Evolutionary conservation across 2,888 invertebrate species (phyloP).

Genomic region (Chirona hameri): DNA sequence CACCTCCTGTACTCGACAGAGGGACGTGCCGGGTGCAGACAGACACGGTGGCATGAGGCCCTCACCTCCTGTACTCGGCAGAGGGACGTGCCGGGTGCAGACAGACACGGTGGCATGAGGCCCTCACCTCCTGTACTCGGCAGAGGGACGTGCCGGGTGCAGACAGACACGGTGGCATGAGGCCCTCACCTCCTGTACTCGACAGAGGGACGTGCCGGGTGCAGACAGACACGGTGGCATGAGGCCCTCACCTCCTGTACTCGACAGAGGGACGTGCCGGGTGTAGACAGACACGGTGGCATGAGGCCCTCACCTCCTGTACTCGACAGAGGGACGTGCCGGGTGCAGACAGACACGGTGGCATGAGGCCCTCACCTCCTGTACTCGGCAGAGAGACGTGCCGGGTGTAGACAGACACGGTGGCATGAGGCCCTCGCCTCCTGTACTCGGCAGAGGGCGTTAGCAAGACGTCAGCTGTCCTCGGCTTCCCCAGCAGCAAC

Average conservation of each 20-base stretch:
- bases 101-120: not conserved
- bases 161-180: not conserved
- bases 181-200: too few relatives aligned
- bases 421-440: not conserved
- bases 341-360: conserved; percentile 33
- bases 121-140: too few relatives aligned
- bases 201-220: too few relatives aligned
- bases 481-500: too few relatives aligned
- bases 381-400: too few relatives aligned
- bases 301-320: not conserved
- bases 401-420: conserved; percentile 37
- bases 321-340: too few relatives aligned
- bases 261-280: too few relatives aligned
- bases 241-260: too few relatives aligned
- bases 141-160: conserved; percentile 51
- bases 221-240: not conserved
- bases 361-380: not conserved
- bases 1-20: too few relatives aligned
- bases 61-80: too few relatives aligned
- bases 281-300: not conserved
- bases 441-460: too few relatives aligned
- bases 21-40: conserved; percentile 49
- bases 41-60: not conserved
- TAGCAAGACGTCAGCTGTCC: too few relatives aligned
- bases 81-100: conserved; percentile 50